Evolutionary conservation across 2,113 vertebrate species (phyloP), one percentile per base, ranked within the genome.

Genomic region (Gymnogyps californianus): DNA sequence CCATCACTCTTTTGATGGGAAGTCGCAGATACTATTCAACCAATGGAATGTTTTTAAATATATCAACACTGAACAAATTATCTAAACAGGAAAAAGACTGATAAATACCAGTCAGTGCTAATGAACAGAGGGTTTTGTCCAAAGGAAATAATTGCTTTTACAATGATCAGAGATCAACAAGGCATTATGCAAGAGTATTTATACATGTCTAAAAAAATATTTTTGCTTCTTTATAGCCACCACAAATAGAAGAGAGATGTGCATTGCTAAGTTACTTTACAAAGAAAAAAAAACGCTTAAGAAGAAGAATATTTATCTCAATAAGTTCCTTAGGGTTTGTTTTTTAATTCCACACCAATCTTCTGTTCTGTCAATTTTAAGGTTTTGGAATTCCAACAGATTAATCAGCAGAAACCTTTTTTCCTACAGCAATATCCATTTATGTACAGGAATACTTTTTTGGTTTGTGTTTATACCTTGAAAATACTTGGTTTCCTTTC

Each of bases 81-180:
- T 92, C 83, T 97, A 96, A 97, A 96, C 92, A 94, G 96, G 87
- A 96, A 93, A 79, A 90, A 87, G 92, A 83, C 79, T 74, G 94
- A 92, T 89, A 93, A 95, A 93, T 93, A 93, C 86, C 67, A 89
- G 92, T 95, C 86, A 94, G 84, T 74, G 75, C 83, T 82, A 89
- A 78, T 85, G 70, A 96, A 92, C 82, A 87, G 92, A 83, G 52
- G 24, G 51, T 69, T 95, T 94, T 91, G 62, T 85, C 84, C 59
- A 59, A 59, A 74, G 96, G 75, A 93, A 96, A 78, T 64, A 84
- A 90, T 89, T 90, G 88, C 15, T 24, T 93, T 85, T 89, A 82
- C 62, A 92, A 29, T 47, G 47, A 86, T 69, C 85, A 75, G 84
- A 92, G 70, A 81, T 74, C 58, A 90, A 52, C 57, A 10, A 62